phyloP scores from a whole-genome alignment of 2,113 vertebrate genomes.

The Atractosteus spatula region DNA sequence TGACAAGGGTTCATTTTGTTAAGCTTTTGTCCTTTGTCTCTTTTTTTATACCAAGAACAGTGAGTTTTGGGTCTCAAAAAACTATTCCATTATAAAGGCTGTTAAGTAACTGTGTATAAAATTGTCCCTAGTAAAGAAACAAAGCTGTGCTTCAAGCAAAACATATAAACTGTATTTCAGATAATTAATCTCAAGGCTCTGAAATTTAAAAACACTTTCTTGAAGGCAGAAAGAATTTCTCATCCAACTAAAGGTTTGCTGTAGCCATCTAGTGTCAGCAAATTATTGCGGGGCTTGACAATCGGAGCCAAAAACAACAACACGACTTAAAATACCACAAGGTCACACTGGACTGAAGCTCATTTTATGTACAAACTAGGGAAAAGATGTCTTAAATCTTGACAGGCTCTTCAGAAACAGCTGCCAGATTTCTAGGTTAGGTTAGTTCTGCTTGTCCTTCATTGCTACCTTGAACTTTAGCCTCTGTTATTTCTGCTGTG shows the following conservation, averaged over 20 bases:
- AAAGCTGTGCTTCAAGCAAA: conserved; percentile 7
- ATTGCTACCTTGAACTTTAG: conserved; percentile 2
- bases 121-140: neutral
- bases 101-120: no score
- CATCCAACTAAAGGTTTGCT: neutral
- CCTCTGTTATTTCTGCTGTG: neutral
- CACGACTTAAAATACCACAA: conserved; percentile 1
- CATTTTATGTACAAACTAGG: no score
- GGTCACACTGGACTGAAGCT: neutral
- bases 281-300: conserved; percentile 3
- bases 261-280: neutral
- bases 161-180: neutral
- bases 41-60: no score
- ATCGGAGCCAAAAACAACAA: neutral
- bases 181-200: neutral
- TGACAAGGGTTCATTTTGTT: no score
- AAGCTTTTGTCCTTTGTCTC: no score
- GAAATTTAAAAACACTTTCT: conserved; percentile 7
- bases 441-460: neutral
- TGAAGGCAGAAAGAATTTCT: neutral
- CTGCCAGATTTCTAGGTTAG: neutral
- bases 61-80: no score
- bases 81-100: no score
- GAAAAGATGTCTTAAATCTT: neutral
- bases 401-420: neutral